Percentiles rank a stretch among this genome's conserved stretches.
Evolutionary conservation across 2,888 invertebrate genomes (phyloP).

Genomic region (Ochlodes sylvanus): DNA sequence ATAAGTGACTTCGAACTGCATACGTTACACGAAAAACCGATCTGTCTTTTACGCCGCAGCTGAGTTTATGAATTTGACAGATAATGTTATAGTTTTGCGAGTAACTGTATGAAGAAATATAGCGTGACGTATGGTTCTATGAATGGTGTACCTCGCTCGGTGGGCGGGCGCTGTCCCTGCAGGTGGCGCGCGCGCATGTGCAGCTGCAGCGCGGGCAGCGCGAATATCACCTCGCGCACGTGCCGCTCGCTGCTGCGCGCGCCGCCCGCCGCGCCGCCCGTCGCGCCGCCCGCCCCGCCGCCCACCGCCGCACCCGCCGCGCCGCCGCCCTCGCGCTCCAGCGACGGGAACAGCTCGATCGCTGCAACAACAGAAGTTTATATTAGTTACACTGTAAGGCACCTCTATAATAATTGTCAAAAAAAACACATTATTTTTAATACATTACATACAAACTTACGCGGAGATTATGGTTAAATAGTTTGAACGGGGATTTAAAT

Average conservation of each 20-base stretch:
- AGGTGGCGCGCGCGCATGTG: constrained; percentile 97
- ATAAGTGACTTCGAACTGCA: too few species aligned
- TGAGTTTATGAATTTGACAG: too few species aligned
- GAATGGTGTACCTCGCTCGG: constrained; percentile 74
- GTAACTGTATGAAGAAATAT: too few species aligned
- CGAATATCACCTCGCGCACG: constrained; percentile 97
- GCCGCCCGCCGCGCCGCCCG: constrained; percentile 85
- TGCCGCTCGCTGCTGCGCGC: constrained; percentile 80
- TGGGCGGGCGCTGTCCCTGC: constrained; percentile 90
- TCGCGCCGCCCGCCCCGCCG: constrained; percentile 68
- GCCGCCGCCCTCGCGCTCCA: constrained; percentile 88
- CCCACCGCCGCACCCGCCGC: constrained; percentile 88
- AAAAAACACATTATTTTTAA: too few species aligned
- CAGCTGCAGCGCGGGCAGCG: constrained; percentile 95
- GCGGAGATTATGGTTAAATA: too few species aligned
- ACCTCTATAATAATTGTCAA: too few species aligned
- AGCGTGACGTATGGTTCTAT: too few species aligned
- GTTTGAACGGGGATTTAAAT: too few species aligned
- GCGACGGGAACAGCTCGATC: constrained; percentile 95
- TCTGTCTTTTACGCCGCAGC: too few species aligned
- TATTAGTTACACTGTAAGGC: background rate
- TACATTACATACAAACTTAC: too few species aligned
- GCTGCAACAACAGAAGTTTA: constrained; percentile 76
- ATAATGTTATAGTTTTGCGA: too few species aligned
- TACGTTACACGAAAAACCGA: too few species aligned